phyloP scores from a whole-genome alignment of 2,888 invertebrate genomes.

The Rhyacophila evoluta region DNA sequence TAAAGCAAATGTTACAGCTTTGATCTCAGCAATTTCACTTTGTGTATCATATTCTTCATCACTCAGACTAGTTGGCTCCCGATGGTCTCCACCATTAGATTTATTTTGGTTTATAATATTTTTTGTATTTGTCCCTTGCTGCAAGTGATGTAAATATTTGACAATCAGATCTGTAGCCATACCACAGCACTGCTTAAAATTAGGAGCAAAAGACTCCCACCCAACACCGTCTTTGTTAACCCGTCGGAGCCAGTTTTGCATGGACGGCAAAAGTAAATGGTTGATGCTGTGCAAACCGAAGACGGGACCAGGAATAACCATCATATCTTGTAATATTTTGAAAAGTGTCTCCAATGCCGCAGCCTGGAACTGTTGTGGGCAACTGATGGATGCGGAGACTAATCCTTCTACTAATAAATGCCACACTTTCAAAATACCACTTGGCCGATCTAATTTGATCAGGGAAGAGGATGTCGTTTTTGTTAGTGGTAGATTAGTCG shows the following conservation, averaged over 20 bases:
- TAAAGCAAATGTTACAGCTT: conserved; percentile 79
- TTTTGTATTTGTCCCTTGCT: conserved; percentile 67
- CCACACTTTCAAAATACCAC: conserved; percentile 91
- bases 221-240: conserved; percentile 78
- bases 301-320: conserved; percentile 85
- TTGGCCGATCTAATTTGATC: conserved; percentile 79
- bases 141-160: conserved; percentile 82
- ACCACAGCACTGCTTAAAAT: conserved; percentile 95
- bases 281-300: conserved; percentile 94
- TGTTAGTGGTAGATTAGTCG: conserved; percentile 67
- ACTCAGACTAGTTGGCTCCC: conserved; percentile 58
- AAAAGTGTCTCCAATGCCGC: conserved; percentile 90
- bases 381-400: conserved; percentile 83
- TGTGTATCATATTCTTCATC: conserved; percentile 60
- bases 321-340: conserved; percentile 81
- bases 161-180: conserved; percentile 93
- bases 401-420: conserved; percentile 89
- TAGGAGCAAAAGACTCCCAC: conserved; percentile 84
- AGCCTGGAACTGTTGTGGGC: conserved; percentile 90
- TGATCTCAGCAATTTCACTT: conserved; percentile 71
- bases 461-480: conserved; percentile 71
- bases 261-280: conserved; percentile 89
- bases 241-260: conserved; percentile 92
- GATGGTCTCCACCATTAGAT: background rate
- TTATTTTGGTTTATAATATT: conserved; percentile 16